phyloP scores from a whole-genome alignment of 2,888 invertebrate species.

The Eupithecia centaureata region DNA sequence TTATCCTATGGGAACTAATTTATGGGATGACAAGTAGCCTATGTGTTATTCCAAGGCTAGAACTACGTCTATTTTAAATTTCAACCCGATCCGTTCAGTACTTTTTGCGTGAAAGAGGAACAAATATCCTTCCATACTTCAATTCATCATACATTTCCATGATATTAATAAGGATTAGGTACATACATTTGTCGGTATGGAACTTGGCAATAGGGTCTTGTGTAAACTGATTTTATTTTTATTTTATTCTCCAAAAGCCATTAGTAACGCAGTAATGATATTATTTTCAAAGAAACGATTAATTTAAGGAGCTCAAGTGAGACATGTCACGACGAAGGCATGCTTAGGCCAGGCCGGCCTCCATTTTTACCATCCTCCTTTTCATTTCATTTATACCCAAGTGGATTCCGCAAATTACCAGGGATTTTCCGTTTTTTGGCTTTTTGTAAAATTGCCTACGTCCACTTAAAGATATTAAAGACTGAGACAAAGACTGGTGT shows the following conservation, averaged over 20 bases:
- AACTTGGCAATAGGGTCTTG: too few species aligned
- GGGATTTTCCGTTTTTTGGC: constrained; percentile 68
- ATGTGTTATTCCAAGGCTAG: too few species aligned
- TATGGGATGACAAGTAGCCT: too few species aligned
- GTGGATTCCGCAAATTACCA: constrained; percentile 75
- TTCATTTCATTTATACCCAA: constrained; percentile 76
- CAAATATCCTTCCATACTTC: too few species aligned
- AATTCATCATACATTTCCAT: too few species aligned
- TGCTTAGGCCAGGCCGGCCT: not conserved
- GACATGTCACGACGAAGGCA: not conserved
- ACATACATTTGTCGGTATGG: too few species aligned
- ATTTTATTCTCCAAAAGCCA: not conserved
- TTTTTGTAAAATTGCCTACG: constrained; percentile 78
- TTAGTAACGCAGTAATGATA: not conserved
- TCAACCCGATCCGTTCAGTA: too few species aligned
- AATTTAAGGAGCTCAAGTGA: not conserved
- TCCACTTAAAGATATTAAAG: constrained; percentile 81
- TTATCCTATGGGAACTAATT: too few species aligned
- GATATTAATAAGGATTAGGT: too few species aligned
- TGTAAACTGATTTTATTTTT: too few species aligned
- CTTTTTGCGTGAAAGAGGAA: too few species aligned
- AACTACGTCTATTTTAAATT: too few species aligned
- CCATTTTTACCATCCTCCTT: constrained; percentile 35
- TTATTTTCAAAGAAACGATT: not conserved
- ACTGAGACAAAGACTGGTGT: constrained; percentile 66